Conservation (phyloP, 2,797 vertebrate genomes). For the Atherinosoma microstoma region DNA sequence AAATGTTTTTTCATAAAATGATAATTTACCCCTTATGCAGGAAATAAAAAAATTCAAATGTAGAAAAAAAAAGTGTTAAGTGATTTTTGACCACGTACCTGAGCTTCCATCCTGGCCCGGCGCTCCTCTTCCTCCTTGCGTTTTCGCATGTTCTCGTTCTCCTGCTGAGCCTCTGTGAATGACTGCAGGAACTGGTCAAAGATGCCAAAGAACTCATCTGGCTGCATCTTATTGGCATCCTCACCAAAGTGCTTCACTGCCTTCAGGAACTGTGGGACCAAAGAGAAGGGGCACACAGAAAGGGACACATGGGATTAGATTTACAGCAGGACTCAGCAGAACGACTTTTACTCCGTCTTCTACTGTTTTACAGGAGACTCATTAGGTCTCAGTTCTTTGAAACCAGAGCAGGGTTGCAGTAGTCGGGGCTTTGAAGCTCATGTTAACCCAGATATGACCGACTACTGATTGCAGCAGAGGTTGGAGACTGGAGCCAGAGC, state of each 20-base stretch:
- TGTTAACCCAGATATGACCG: slow-evolving; percentile 67
- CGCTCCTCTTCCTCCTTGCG: slow-evolving; percentile 97
- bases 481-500: slow-evolving; percentile 69
- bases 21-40: background rate
- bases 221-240: slow-evolving; percentile 92
- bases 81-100: slow-evolving; percentile 80
- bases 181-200: slow-evolving; percentile 98
- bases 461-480: slow-evolving; percentile 73
- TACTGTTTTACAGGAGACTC: slow-evolving; percentile 70
- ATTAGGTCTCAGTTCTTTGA: slow-evolving; percentile 72
- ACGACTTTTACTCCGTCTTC: slow-evolving; percentile 47
- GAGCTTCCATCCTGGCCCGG: slow-evolving; percentile 93
- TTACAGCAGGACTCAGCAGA: slow-evolving; percentile 61
- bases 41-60: background rate
- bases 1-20: background rate
- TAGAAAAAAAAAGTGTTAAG: background rate
- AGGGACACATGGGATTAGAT: slow-evolving; percentile 54
- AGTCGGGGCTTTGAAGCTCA: slow-evolving; percentile 67
- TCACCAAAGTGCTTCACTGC: slow-evolving; percentile 96
- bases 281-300: slow-evolving; percentile 37
- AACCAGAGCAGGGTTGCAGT: slow-evolving; percentile 65
- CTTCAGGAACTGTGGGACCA: slow-evolving; percentile 87
- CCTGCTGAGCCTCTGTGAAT: slow-evolving; percentile 93
- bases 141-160: slow-evolving; percentile 95
- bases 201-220: slow-evolving; percentile 98